Evolutionary conservation across 2,797 vertebrate species (phyloP).

Genomic region (Melanotaenia trifasciata): DNA sequence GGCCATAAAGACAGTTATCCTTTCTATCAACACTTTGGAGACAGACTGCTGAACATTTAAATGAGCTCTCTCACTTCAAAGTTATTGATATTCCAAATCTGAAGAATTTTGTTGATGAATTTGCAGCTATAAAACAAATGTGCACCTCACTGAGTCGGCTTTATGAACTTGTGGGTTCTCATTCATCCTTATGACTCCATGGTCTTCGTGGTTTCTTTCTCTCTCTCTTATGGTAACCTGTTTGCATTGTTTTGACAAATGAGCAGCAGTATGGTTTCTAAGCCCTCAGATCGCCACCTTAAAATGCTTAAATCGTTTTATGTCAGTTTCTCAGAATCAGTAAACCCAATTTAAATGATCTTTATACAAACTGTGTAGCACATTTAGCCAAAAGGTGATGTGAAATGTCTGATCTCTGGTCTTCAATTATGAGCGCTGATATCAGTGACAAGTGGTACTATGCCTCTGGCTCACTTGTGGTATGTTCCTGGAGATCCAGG

Average conservation of each 20-base stretch:
- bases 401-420: not conserved
- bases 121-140: constrained; percentile 8
- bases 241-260: constrained; percentile 32
- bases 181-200: not conserved
- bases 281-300: constrained; percentile 42
- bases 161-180: not conserved
- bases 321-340: not conserved
- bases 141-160: not conserved
- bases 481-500: constrained; percentile 90
- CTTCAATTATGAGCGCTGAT: not conserved
- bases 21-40: too few species aligned
- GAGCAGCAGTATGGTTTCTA: constrained; percentile 34
- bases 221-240: constrained; percentile 3
- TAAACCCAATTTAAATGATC: not conserved
- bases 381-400: not conserved
- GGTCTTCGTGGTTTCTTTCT: not conserved
- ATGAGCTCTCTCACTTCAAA: too few species aligned
- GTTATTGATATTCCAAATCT: too few species aligned
- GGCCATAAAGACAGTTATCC: too few species aligned
- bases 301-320: not conserved
- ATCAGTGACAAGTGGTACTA: too few species aligned
- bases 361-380: too few species aligned
- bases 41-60: too few species aligned
- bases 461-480: constrained; percentile 80
- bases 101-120: not conserved